Evolutionary conservation across 2,113 vertebrate species (phyloP), one percentile per base, ranked within the genome.

Genomic region (Galbula dea): DNA sequence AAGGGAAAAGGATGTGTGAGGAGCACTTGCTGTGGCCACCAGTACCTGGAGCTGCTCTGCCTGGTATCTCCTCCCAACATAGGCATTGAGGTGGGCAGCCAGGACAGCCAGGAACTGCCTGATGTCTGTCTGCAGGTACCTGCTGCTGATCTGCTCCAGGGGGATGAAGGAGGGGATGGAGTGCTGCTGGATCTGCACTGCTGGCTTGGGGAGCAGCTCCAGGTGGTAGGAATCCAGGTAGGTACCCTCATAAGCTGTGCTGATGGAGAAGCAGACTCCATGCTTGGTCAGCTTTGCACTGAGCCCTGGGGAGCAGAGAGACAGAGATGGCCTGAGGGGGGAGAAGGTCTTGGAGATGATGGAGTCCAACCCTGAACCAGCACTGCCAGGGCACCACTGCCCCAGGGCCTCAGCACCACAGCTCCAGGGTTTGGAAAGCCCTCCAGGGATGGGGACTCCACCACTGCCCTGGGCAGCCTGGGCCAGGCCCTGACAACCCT

Each of bases 11-110:
- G 52, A 26, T 0, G 2, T 15, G 20, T 8, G 34, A 55, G 13
- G 2, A 13, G 9, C 21, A 4, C 1, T n/a, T 4, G 17, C 32
- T 9, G 36, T 1, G 16, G 34, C 23, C 37, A 32, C 30, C 3
- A n/a, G 55, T 97, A 98, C 98, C 97, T 98, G 96, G 19, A 98
- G 83, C 62, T 65, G 96, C n/a, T 98, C 96, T 18, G 95, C 97
- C 91, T 98, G 98, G 94, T 97, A 97, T 86, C 95, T 97, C 90
- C 98, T 96, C 23, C 97, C 92, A 1, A n/a, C 82, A 2, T 97
- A 98, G 43, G 96, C 97, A 6, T 98, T 98, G 8, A 98, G 88
- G 88, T 96, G 83, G 27, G 97, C 83, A 0, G 66, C 94, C 9
- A 98, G 93, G 43, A 88, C 63, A 2, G 93, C 65, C 12, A 98